These are phyloP conservation scores for Nemapogon koenigi DNA, from an alignment of 2,888 invertebrate species.

Conservation along the genomic window DNA sequence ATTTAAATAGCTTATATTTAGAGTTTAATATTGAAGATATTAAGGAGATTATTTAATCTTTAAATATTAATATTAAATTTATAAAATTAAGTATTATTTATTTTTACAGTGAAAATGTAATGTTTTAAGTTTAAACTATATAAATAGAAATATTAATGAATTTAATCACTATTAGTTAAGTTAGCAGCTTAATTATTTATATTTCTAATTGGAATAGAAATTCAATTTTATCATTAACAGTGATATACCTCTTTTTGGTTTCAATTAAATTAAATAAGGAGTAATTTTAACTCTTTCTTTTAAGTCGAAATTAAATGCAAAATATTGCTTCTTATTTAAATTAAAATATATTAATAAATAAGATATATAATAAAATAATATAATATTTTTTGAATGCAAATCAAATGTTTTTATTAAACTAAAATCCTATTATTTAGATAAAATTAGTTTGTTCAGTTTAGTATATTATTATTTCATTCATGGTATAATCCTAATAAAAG, in stretches of 20 bases:
- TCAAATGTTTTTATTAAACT: slow-evolving; percentile 46
- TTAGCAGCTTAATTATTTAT: slow-evolving; percentile 69
- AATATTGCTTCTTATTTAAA: slow-evolving; percentile 65
- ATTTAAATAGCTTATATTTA: slow-evolving; percentile 45
- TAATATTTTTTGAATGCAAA: slow-evolving; percentile 43
- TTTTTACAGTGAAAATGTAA: slow-evolving; percentile 72
- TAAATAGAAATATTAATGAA: slow-evolving; percentile 63
- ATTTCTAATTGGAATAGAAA: slow-evolving; percentile 65
- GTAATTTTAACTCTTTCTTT: slow-evolving; percentile 44
- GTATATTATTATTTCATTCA: slow-evolving; percentile 50
- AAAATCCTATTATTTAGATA: slow-evolving; percentile 35
- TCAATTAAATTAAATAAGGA: slow-evolving; percentile 62
- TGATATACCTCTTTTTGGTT: slow-evolving; percentile 70
- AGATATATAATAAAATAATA: slow-evolving; percentile 33
- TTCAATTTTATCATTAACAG: slow-evolving; percentile 71
- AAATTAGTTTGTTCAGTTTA: slow-evolving; percentile 39
- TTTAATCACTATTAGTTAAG: slow-evolving; percentile 62
- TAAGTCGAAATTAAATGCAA: slow-evolving; percentile 55
- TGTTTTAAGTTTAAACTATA: slow-evolving; percentile 69
- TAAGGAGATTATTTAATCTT: slow-evolving; percentile 33
- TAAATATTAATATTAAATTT: slow-evolving; percentile 24
- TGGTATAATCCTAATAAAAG: slow-evolving; percentile 49
- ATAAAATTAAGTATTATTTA: slow-evolving; percentile 42
- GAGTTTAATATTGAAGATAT: slow-evolving; percentile 44
- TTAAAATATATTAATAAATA: slow-evolving; percentile 35